Evolutionary conservation across 2,888 invertebrate genomes (phyloP), one percentile per base, ranked within the genome.

Genomic region (Drosophila rubida): DNA sequence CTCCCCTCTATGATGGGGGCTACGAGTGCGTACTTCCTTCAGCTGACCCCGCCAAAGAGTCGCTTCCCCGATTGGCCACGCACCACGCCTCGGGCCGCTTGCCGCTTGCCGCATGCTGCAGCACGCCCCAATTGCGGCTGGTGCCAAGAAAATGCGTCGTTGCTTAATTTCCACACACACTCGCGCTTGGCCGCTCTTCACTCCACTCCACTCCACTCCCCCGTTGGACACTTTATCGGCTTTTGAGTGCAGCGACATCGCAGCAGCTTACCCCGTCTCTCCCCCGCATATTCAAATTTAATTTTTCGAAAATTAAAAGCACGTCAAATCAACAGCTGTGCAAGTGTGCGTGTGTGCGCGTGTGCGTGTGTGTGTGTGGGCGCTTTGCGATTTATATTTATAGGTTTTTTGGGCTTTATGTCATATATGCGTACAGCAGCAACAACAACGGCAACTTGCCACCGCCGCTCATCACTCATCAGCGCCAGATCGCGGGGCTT

Each of bases 121-220:
- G 69, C 80, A 80, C 78, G 82, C 75, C 81, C 82, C 86, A 85
- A 85, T 82, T 80, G 79, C 73, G 73, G 79, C 55, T 70, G 75
- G 86, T 78, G 83, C 83, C 83, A 84, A 84, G 84, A 84, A 84
- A 81, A 86, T 84, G 84, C 87, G 87, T 79, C 57, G 81, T 84
- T 84, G 77, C 84, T 81, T 81, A 79, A 86, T 86, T 86, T 84
- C 49, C 65, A 63, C 65, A 57, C 59, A 62, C 45, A 61, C 49
- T 48, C 41, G 50, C 41, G 30, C 53, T 32, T 14, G 2, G 2
- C 7, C 8, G 2, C 32, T 1, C 11, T 11, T 16, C 42, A 19
- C 14, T 51, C 19, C 30, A 14, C 35, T 51, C 19, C 30, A 14
- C 35, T 19, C 65, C 37, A 30, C 49, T 30, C 45, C 32, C 48